Conservation (phyloP, 2,797 vertebrate genomes). For the Meda fulgida region DNA sequence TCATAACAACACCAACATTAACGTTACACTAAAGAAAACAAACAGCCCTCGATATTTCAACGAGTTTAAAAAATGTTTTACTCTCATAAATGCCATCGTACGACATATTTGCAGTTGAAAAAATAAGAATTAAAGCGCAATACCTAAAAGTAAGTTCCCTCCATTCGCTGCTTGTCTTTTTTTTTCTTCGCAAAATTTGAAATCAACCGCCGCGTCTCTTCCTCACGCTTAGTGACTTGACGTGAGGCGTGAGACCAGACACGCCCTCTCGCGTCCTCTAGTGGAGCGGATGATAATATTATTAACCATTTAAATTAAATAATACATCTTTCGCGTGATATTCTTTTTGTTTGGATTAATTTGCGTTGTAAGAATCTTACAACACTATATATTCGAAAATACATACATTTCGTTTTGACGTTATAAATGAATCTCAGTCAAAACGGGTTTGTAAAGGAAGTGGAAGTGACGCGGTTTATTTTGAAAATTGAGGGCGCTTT, state of each 20-base stretch:
- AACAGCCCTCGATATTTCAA: background rate
- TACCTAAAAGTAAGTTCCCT: constrained; percentile 30
- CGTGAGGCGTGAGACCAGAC: too few relatives aligned
- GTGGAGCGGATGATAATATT: background rate
- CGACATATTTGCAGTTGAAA: background rate
- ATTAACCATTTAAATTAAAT: background rate
- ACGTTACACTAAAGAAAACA: background rate
- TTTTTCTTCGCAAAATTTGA: constrained; percentile 13
- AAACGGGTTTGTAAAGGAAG: background rate
- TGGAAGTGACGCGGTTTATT: constrained; percentile 57
- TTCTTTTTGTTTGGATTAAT: background rate
- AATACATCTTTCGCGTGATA: too few relatives aligned
- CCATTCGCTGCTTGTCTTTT: background rate
- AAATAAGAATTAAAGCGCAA: background rate
- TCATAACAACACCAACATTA: background rate
- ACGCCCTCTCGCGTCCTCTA: background rate
- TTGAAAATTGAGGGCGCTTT: constrained; percentile 51
- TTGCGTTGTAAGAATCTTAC: background rate
- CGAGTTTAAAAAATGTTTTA: background rate
- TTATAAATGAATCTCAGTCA: background rate
- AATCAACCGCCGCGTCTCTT: constrained; percentile 40
- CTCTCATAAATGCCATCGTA: background rate
- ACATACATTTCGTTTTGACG: background rate
- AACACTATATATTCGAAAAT: background rate
- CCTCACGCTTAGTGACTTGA: background rate